Evolutionary conservation across 2,113 vertebrate genomes (phyloP), one percentile per base, ranked within the genome.

Genomic region (Phalacrocorax aristotelis): DNA sequence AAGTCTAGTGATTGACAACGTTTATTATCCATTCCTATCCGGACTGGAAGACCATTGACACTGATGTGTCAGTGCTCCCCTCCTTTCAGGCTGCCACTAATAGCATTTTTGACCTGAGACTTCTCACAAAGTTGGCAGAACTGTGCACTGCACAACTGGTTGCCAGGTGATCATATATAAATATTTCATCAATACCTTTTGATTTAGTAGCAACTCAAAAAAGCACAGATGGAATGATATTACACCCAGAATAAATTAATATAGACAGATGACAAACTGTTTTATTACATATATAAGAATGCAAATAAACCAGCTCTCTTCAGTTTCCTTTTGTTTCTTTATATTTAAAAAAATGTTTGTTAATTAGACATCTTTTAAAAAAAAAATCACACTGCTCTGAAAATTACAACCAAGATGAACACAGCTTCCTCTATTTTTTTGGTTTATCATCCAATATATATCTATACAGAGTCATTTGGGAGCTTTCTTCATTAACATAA

Each of bases 181-280:
- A 96, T 95, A 94, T 90, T 97, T 92, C 64, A 95, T 72, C 69
- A 42, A 83, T 95, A 93, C 10, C n/a, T 95, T 96, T 86, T 83
- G 90, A 69, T 92, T 95, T 91, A 92, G 71, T 55, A 96, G 91
- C 44, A 94, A 91, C 74, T 80, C 44, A 51, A 86, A 94, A 87
- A 93, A 90, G 51, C 82, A 93, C 80, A 97, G 93, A 92, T 58
- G 70, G 85, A 96, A 83, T 51, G 13, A 90, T 81, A 92, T 75
- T 91, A 96, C 89, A 92, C 34, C 61, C 65, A 83, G 71, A 95
- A 96, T 88, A 95, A 89, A 91, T 95, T 82, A 93, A 62, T 51
- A 78, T 4, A 86, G 62, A 70, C 29, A 82, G 42, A 87, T 40
- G 17, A 21, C 27, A 34, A 85, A 94, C n/a, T 57, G 29, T 30